Conservation (phyloP, 2,888 invertebrate species). For the Pristionchus japonicus region DNA sequence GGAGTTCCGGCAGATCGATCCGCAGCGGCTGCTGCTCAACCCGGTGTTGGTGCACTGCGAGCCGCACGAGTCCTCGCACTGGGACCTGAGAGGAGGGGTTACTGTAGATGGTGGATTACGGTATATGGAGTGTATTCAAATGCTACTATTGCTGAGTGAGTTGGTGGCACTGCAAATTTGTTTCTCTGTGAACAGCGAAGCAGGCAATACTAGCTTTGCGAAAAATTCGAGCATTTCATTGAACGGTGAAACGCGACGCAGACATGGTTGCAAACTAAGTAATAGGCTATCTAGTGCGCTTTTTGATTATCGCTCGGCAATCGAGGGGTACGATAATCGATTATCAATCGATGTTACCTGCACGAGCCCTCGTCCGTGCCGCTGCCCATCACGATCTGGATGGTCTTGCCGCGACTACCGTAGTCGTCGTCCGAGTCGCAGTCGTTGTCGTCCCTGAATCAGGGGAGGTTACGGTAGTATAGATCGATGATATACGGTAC, state of each 20-base stretch:
- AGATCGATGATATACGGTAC: background rate
- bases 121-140: background rate
- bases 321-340: background rate
- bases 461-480: background rate
- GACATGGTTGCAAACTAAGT: no score
- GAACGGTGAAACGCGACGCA: no score
- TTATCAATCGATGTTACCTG: constrained; percentile 3
- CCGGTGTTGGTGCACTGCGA: constrained; percentile 45
- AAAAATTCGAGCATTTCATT: no score
- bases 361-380: constrained; percentile 20
- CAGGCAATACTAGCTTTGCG: no score
- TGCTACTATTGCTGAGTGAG: no score
- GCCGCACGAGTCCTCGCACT: constrained; percentile 47
- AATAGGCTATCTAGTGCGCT: no score
- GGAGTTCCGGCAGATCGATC: constrained; percentile 11
- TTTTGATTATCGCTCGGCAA: no score
- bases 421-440: background rate
- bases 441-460: constrained; percentile 12
- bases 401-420: background rate
- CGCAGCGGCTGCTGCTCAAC: constrained; percentile 30
- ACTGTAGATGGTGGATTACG: background rate
- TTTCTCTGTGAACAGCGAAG: no score
- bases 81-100: constrained; percentile 10
- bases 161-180: no score
- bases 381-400: constrained; percentile 37